phyloP scores from a whole-genome alignment of 2,797 vertebrate genomes.

The Acropternis orthonyx region DNA sequence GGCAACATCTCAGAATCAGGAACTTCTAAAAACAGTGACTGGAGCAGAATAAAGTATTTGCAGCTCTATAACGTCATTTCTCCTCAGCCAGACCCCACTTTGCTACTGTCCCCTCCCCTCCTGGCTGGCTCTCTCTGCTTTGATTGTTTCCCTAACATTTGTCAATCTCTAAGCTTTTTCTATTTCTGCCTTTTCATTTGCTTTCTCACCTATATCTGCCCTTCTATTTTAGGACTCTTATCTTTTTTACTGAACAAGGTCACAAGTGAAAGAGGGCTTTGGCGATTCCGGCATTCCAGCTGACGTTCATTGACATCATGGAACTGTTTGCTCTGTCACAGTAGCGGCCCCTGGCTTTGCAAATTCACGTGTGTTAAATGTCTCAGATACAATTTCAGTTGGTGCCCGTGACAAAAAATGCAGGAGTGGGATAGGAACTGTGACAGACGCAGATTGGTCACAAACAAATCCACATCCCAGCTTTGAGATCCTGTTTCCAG shows the following conservation, averaged over 20 bases:
- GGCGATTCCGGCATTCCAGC: neutral
- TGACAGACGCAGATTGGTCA: neutral
- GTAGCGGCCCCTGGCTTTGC: neutral
- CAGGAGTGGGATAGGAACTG: neutral
- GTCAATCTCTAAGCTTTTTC: neutral
- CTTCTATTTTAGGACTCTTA: slow-evolving; percentile 16
- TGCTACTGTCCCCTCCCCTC: neutral
- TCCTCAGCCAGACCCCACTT: neutral
- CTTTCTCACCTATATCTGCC: neutral
- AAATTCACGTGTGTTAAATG: neutral
- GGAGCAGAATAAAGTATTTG: neutral
- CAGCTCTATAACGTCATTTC: neutral
- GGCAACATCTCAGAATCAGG: neutral
- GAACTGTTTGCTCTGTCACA: neutral
- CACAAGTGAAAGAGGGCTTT: slow-evolving; percentile 14
- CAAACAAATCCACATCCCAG: neutral
- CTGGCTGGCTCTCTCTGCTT: accelerated
- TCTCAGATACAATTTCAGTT: neutral
- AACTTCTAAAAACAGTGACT: neutral
- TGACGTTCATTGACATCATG: neutral
- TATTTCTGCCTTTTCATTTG: slow-evolving; percentile 44
- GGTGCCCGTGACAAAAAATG: neutral
- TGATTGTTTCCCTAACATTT: neutral
- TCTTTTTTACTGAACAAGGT: slow-evolving; percentile 8
- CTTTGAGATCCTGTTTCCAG: neutral